Evolutionary conservation across 92 coral and sea anemone species (phyloP), one percentile per base, ranked within the genome.

Genomic region (Porites rus): DNA sequence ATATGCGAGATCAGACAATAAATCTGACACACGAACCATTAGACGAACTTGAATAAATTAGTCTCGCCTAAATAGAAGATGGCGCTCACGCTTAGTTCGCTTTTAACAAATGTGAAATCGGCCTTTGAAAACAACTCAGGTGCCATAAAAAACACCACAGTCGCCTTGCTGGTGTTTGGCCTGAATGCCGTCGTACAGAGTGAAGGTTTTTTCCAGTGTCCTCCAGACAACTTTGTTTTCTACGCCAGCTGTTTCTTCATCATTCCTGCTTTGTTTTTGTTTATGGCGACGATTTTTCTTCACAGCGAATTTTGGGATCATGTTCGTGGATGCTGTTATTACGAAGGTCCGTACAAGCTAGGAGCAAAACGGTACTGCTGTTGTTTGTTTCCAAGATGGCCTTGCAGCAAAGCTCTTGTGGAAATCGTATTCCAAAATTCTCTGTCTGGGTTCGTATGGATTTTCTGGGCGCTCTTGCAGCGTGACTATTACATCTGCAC

Each of bases 321-420:
- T n/a, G n/a, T n/a, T n/a, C n/a, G n/a, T n/a, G n/a, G n/a, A n/a
- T n/a, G n/a, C n/a, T n/a, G n/a, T n/a, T n/a, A n/a, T n/a, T n/a
- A n/a, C n/a, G n/a, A n/a, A n/a, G n/a, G n/a, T n/a, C n/a, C n/a
- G n/a, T n/a, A n/a, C n/a, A n/a, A n/a, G n/a, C n/a, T n/a, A n/a
- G n/a, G 91, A 8, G 38, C 51, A 14, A 92, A 81, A 70, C 88
- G 88, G 14, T 68, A 24, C 63, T 92, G 92, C 9, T 92, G 93
- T 10, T 94, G 89, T 62, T 78, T 89, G 51, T 94, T 70, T 66
- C 98, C 95, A 9, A 88, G 94, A 67, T 94, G 98, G 98, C 92
- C 90, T 13, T 93, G 95, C 81, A 84, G 93, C 69, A 92, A 84
- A 53, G 85, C 79, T 22, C 75, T 94, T 6, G 51, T 88, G 1